Conservation (phyloP, 2,888 invertebrate species). For the Aspidapion aeneum region DNA sequence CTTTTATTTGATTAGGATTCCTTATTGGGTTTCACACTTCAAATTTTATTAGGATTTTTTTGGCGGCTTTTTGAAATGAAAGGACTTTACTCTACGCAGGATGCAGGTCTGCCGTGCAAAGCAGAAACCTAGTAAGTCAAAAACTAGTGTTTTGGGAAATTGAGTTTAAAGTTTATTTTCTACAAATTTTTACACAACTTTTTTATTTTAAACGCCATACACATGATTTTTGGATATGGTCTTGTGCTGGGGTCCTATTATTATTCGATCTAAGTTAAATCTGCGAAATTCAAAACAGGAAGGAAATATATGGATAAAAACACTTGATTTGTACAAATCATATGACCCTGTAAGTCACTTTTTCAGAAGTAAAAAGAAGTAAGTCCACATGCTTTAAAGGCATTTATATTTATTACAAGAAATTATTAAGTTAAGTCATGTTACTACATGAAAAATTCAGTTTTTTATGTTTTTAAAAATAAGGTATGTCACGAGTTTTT, state of each 20-base stretch:
- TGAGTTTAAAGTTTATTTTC: neutral
- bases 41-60: no score
- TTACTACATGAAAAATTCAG: neutral
- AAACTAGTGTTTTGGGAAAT: neutral
- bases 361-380: neutral
- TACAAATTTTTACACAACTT: neutral
- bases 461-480: neutral
- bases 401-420: neutral
- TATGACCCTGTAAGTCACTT: neutral
- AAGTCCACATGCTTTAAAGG: neutral
- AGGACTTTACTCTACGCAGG: no score
- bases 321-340: neutral
- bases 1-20: no score
- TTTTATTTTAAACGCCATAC: neutral
- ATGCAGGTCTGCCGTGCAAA: neutral
- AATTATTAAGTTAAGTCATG: neutral
- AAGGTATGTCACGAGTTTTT: no score
- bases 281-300: no score
- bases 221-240: neutral
- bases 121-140: neutral
- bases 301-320: no score
- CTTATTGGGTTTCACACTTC: no score
- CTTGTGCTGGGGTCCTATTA: no score
- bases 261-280: no score
- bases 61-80: no score